phyloP scores from a whole-genome alignment of 2,113 vertebrate genomes.

The Scortum barcoo region DNA sequence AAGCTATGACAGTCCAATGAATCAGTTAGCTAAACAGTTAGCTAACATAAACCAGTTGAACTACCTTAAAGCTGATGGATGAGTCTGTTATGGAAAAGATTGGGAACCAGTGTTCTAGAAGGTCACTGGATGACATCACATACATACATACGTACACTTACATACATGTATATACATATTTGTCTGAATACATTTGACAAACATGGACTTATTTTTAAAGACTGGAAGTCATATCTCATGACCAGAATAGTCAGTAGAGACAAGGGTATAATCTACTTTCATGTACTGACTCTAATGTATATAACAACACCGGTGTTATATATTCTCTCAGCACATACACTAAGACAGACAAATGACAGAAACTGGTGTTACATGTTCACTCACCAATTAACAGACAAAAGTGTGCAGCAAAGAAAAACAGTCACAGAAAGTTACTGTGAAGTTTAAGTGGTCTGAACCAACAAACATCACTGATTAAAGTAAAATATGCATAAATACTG shows the following conservation, averaged over 20 bases:
- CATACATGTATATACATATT: not conserved
- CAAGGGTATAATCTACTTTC: not conserved
- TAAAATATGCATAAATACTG: not conserved
- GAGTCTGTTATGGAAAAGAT: not conserved
- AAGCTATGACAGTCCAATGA: not conserved
- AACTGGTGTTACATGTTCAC: constrained; percentile 50
- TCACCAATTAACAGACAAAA: constrained; percentile 74
- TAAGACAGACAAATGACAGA: constrained; percentile 16
- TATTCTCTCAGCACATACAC: constrained; percentile 8
- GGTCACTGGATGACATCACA: not conserved
- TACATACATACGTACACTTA: not conserved
- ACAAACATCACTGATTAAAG: not conserved
- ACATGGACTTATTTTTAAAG: not conserved
- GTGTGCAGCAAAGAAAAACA: constrained; percentile 64
- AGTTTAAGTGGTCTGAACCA: constrained; percentile 12
- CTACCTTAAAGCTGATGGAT: not conserved
- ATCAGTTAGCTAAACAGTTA: not conserved
- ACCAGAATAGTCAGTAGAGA: not conserved
- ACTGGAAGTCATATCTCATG: constrained; percentile 4
- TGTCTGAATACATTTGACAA: constrained; percentile 25
- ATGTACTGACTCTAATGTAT: not conserved
- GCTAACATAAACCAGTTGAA: not conserved
- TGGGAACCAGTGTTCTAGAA: constrained; percentile 35
- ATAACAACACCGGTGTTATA: constrained; percentile 22
- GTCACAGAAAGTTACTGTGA: constrained; percentile 45